Evolutionary conservation across 2,888 invertebrate species (phyloP), one percentile per base, ranked within the genome.

Genomic region (Cantharis rufa): DNA sequence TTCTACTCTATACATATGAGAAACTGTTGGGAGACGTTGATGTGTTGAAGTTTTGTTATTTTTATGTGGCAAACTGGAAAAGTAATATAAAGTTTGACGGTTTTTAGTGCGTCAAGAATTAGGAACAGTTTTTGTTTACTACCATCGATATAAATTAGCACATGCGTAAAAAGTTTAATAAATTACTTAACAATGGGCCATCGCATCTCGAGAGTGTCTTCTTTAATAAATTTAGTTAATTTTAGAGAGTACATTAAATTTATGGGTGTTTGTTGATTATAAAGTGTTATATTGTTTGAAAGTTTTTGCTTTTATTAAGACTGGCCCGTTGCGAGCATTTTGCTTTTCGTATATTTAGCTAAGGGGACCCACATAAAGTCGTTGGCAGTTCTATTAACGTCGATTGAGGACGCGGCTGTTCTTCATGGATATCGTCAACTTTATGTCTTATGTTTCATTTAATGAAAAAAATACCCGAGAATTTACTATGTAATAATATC

Each of bases 221-320:
- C 48, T 48, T 48, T 48, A 48, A 48, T 48, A 48, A 48, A 48
- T 48, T 48, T n/a, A 48, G 48, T 48, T 48, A 48, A 48, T 48
- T 48, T 48, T n/a, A 7, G 9, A 7, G 48, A 48, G 48, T 48
- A 48, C 48, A 48, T 48, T 48, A 48, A 48, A 48, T 48, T 48
- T 48, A 48, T 48, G n/a, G 3, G 48, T n/a, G 48, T 72, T 66
- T 76, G 76, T 72, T 72, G 76, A 76, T 77, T 77, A 77, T 77
- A 71, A 70, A 77, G 73, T 77, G 91, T 48, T 48, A 48, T 48
- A 48, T 48, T 48, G 48, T 48, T 48, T 48, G 48, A 48, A 48
- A 48, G 48, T 48, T 48, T 48, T 48, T n/a, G 48, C 48, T 79
- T 91, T 91, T 70, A 70, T 71, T 74, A 73, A 74, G 71, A 64